A percentile compares a stretch with the other conserved stretches of the same genome.
Evolutionary conservation across 2,797 vertebrate species (phyloP).

Genomic region (Aphelocoma californica): DNA sequence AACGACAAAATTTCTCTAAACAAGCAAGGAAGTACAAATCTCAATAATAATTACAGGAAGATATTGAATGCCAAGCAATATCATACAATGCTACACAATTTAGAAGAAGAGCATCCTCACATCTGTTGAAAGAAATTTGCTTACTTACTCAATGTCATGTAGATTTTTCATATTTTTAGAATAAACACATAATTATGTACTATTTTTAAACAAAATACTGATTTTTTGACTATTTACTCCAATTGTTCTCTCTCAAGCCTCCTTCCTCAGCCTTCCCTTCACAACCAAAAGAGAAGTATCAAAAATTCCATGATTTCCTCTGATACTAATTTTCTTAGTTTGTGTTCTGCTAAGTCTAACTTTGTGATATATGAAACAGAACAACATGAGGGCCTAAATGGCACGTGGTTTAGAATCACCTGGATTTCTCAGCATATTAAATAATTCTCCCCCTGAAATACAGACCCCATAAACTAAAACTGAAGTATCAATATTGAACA

Average conservation of each 20-base stretch:
- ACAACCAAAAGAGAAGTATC: neutral
- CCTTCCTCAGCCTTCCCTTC: neutral
- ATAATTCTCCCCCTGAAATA: neutral
- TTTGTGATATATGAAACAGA: neutral
- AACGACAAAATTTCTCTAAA: neutral
- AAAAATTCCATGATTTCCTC: neutral
- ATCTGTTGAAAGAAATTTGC: constrained; percentile 51
- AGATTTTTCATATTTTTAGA: constrained; percentile 52
- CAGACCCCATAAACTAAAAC: neutral
- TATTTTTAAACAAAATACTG: constrained; percentile 42
- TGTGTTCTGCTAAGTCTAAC: neutral
- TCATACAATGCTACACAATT: constrained; percentile 34
- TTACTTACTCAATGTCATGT: constrained; percentile 34
- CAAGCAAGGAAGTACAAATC: constrained; percentile 2
- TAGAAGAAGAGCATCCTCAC: constrained; percentile 45
- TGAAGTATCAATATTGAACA: neutral
- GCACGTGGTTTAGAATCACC: neutral
- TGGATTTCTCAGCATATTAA: neutral
- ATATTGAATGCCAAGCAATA: constrained; percentile 33
- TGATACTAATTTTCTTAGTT: neutral
- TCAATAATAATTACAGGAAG: constrained; percentile 55
- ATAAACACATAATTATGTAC: constrained; percentile 33
- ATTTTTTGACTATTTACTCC: constrained; percentile 23
- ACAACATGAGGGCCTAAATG: neutral
- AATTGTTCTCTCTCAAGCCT: constrained; percentile 4